Conservation (phyloP, 2,888 invertebrate species). For the Megaustenia siamemsis region DNA sequence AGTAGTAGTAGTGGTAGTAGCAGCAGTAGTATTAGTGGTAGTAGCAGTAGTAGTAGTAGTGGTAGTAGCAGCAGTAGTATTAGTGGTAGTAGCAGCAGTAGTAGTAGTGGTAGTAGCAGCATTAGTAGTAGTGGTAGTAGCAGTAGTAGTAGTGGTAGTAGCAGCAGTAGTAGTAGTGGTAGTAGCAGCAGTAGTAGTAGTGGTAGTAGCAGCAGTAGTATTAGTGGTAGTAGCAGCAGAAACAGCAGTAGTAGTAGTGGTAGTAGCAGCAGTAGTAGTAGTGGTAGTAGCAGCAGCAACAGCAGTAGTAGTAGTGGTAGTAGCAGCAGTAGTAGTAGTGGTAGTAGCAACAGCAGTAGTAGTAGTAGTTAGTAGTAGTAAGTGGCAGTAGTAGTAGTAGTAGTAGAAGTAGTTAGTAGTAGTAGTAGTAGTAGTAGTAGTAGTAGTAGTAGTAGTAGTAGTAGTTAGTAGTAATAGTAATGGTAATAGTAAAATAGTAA, state of each 20-base stretch:
- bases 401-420: slow-evolving; percentile 27
- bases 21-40: slow-evolving; percentile 41
- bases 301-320: slow-evolving; percentile 40
- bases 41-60: slow-evolving; percentile 41
- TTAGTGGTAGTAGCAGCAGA: background rate
- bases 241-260: background rate
- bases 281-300: slow-evolving; percentile 9
- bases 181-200: background rate
- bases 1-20: slow-evolving; percentile 31
- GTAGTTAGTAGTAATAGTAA: too few relatives aligned
- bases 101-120: slow-evolving; percentile 33
- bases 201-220: background rate
- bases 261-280: background rate
- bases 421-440: slow-evolving; percentile 1
- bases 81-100: slow-evolving; percentile 41
- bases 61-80: slow-evolving; percentile 30
- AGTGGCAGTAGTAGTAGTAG: slow-evolving; percentile 21
- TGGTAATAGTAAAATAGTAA: too few relatives aligned
- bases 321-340: slow-evolving; percentile 42
- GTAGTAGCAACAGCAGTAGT: slow-evolving; percentile 21
- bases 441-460: background rate
- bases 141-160: slow-evolving; percentile 32
- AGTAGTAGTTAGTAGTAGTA: background rate
- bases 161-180: slow-evolving; percentile 3
- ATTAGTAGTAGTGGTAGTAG: slow-evolving; percentile 17